Evolutionary conservation across 2,113 vertebrate genomes (phyloP).

Genomic region (Trichechus manatus): DNA sequence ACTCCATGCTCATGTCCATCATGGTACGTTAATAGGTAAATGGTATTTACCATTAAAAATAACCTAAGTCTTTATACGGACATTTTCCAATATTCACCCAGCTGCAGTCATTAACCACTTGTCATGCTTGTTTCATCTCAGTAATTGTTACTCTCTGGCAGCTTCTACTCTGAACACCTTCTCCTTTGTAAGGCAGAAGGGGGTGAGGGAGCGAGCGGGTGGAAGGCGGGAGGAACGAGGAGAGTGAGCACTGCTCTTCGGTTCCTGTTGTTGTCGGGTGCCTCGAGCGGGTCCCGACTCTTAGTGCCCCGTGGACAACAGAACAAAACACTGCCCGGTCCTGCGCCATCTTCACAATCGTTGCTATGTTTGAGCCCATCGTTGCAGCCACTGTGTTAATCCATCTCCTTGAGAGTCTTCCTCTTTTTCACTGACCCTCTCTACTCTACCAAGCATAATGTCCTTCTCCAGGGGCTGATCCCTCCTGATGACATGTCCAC

Average conservation of each 20-base stretch:
- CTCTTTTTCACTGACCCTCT: background rate
- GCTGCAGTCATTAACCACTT: background rate
- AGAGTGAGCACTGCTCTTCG: slow-evolving; percentile 88
- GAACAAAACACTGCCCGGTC: background rate
- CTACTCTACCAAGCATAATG: background rate
- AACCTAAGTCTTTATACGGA: background rate
- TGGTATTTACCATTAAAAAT: slow-evolving; percentile 30
- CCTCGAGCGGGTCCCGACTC: background rate
- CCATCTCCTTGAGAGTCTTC: background rate
- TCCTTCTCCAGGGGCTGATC: background rate
- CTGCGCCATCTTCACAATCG: background rate
- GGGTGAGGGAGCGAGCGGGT: slow-evolving; percentile 62
- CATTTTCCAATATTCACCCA: background rate
- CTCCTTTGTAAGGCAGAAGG: background rate
- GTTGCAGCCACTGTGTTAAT: background rate
- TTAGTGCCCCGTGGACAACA: background rate
- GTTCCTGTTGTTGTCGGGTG: background rate
- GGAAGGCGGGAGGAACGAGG: slow-evolving; percentile 92
- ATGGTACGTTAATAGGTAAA: background rate
- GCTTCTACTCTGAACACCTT: background rate
- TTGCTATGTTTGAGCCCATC: background rate
- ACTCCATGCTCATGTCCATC: background rate
- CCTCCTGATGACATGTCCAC: background rate
- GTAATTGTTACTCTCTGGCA: background rate
- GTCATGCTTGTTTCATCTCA: background rate